phyloP scores from a whole-genome alignment of 2,888 invertebrate species.

The Hesperia comma region DNA sequence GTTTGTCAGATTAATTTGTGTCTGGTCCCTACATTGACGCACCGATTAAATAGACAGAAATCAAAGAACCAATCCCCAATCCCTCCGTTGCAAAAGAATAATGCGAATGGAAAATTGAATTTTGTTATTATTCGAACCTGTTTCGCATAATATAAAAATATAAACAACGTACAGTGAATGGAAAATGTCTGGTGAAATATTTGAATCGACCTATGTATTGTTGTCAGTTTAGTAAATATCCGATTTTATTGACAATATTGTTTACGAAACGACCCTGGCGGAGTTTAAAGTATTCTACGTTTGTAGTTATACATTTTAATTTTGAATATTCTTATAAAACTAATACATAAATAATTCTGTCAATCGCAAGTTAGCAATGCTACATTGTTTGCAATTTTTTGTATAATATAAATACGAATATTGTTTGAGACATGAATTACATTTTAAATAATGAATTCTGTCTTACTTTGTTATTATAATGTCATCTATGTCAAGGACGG shows the following conservation, averaged over 20 bases:
- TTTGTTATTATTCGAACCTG: constrained; percentile 50
- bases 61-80: constrained; percentile 67
- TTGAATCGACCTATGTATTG: constrained; percentile 37
- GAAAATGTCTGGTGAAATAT: constrained; percentile 41
- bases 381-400: no score
- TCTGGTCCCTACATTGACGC: constrained; percentile 57
- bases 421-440: no score
- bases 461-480: no score
- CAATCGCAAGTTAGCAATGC: no score
- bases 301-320: no score
- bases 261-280: constrained; percentile 32
- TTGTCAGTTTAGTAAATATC: constrained; percentile 20
- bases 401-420: no score
- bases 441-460: no score
- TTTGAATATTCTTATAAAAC: no score
- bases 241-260: constrained; percentile 24
- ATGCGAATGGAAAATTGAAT: constrained; percentile 71
- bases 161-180: constrained; percentile 42
- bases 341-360: no score
- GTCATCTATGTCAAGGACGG: no score
- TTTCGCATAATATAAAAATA: constrained; percentile 27
- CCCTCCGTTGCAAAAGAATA: constrained; percentile 64
- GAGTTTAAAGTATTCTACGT: no score
- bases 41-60: constrained; percentile 63
- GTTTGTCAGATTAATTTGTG: constrained; percentile 78